Percentiles rank a stretch among this genome's conserved stretches.
Conservation (phyloP, 2,888 invertebrate genomes). For the Himalopsyche kuldschensis region DNA sequence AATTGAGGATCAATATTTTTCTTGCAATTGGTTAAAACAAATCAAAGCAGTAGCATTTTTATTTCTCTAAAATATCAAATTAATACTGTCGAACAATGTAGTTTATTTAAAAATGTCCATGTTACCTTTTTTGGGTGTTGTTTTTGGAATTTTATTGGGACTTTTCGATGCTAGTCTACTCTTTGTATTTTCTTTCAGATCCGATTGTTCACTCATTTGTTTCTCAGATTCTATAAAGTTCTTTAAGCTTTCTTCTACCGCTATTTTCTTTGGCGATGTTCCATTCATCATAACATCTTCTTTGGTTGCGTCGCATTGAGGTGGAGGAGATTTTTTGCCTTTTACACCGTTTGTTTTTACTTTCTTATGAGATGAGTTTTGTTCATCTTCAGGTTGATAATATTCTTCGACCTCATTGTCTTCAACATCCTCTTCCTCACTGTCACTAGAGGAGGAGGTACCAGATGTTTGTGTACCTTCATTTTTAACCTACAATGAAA, state of each 20-base stretch:
- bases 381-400: constrained; percentile 16
- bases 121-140: not conserved
- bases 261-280: not conserved
- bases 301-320: not conserved
- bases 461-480: not conserved
- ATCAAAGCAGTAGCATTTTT: too few species aligned
- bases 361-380: not conserved
- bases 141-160: not conserved
- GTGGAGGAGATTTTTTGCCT: not conserved
- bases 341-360: not conserved
- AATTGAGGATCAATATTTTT: too few species aligned
- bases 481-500: not conserved
- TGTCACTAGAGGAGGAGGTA: not conserved
- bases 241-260: not conserved
- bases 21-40: too few species aligned
- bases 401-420: not conserved
- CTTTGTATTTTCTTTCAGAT: not conserved
- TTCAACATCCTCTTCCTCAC: not conserved
- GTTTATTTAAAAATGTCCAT: not conserved
- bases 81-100: too few species aligned
- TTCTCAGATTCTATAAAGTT: not conserved
- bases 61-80: too few species aligned
- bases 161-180: not conserved
- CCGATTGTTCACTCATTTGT: not conserved
- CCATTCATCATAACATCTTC: not conserved